Evolutionary conservation across 2,113 vertebrate species (phyloP), one percentile per base, ranked within the genome.

Genomic region (Carassius carassius): DNA sequence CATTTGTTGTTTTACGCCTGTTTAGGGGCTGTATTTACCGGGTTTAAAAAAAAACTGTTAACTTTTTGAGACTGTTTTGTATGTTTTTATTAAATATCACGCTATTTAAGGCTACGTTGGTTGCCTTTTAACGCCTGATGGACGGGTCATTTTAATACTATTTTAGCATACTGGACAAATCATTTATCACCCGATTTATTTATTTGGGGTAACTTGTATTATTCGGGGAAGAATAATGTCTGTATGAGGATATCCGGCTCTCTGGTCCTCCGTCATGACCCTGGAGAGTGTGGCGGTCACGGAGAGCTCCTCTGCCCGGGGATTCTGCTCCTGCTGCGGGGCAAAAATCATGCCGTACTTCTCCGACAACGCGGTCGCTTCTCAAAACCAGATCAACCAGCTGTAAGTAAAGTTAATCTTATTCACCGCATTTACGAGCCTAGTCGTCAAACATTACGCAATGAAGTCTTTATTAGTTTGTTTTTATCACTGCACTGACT

Each of bases 301-400:
- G 72, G 90, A 91, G 89, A 91, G 89, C 91, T 93, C 93, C 78
- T 89, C 93, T 80, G 92, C 89, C 82, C 92, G 89, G 83, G 90
- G 88, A 88, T 89, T 92, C 87, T 94, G 95, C 89, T 94, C 93
- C 73, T 95, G 95, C 91, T 95, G 94, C 89, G 94, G 91, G 88
- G 94, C 92, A 21, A 94, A 94, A 91, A 98, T 99, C 95, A 95
- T 96, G 91, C 97, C 97, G n/a, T 95, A 97, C 93, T 98, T 98
- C 92, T 96, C 94, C 19, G 95, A 96, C 84, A 94, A 98, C 92
- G 94, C 97, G 47, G 95, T 97, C 69, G 96, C 95, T 91, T 97
- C 96, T 12, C 96, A 96, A 81, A 96, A 96, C 90, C 92, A 96
- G 87, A 97, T 99, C 93, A 96, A 96, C 90, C 96, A 98, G 91